A percentile compares a stretch with the other conserved stretches of the same genome.
Conservation (phyloP, 92 coral and sea anemone genomes). For the Bergia puertoricense region DNA sequence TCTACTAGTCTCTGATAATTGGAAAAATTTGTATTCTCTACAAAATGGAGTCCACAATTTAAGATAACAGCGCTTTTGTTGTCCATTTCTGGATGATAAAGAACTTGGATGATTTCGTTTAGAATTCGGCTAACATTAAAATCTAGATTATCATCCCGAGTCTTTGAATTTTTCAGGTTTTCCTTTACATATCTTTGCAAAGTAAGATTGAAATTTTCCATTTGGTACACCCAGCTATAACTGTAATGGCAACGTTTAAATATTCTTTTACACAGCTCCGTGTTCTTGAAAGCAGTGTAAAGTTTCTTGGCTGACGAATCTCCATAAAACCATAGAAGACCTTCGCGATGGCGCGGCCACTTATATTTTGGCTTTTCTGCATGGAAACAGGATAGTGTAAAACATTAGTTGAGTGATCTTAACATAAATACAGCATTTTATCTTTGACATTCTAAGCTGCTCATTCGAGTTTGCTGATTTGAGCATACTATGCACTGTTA, state of each 20-base stretch:
- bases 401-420: background rate
- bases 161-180: background rate
- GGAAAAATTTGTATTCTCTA: constrained; percentile 73
- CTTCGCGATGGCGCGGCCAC: constrained; percentile 46
- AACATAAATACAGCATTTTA: too few relatives aligned
- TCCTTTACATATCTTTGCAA: constrained; percentile 2
- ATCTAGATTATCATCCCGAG: constrained; percentile 8
- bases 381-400: background rate
- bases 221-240: constrained; percentile 83
- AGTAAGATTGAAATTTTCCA: constrained; percentile 41
- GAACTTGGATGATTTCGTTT: constrained; percentile 52
- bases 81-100: constrained; percentile 71
- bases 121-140: constrained; percentile 18
- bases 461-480: too few relatives aligned
- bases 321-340: constrained; percentile 90
- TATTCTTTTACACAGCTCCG: constrained; percentile 66
- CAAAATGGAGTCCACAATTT: constrained; percentile 85
- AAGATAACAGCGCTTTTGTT: constrained; percentile 74
- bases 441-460: too few relatives aligned
- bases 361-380: background rate
- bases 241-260: constrained; percentile 75
- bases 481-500: too few relatives aligned
- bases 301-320: constrained; percentile 85
- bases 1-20: constrained; percentile 71
- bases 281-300: constrained; percentile 62